These are phyloP conservation scores for Hystrix cristata DNA, from an alignment of 2,113 vertebrate species.

Conservation along the genomic window DNA sequence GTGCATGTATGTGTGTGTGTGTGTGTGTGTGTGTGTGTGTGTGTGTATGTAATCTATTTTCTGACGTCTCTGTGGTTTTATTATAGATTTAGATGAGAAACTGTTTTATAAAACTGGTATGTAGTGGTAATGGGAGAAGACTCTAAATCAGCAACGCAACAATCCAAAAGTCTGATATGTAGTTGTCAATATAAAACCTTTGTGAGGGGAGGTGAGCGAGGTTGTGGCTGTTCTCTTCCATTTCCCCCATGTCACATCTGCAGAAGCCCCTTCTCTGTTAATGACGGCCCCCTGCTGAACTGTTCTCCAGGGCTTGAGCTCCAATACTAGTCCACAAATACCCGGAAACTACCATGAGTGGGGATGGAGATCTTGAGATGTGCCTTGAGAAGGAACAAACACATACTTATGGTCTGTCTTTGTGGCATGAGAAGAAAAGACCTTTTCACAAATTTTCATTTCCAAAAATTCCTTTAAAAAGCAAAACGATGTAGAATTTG, in stretches of 20 bases:
- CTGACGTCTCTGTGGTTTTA: background rate
- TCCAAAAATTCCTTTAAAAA: constrained; percentile 14
- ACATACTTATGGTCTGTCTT: background rate
- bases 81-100: constrained; percentile 32
- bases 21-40: background rate
- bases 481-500: background rate
- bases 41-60: background rate
- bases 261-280: background rate
- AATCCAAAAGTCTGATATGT: background rate
- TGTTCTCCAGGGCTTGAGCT: background rate
- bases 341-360: background rate
- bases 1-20: background rate
- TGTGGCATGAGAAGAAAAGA: background rate
- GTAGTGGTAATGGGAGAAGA: background rate
- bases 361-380: background rate
- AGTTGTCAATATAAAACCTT: background rate
- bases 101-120: background rate
- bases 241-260: fast-evolving
- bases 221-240: background rate
- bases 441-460: background rate
- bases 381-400: background rate
- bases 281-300: background rate
- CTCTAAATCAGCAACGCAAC: background rate
- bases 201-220: too few relatives aligned
- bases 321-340: background rate